Conservation (phyloP, 92 coral and sea anemone genomes). For the Zoanthus gigantus region DNA sequence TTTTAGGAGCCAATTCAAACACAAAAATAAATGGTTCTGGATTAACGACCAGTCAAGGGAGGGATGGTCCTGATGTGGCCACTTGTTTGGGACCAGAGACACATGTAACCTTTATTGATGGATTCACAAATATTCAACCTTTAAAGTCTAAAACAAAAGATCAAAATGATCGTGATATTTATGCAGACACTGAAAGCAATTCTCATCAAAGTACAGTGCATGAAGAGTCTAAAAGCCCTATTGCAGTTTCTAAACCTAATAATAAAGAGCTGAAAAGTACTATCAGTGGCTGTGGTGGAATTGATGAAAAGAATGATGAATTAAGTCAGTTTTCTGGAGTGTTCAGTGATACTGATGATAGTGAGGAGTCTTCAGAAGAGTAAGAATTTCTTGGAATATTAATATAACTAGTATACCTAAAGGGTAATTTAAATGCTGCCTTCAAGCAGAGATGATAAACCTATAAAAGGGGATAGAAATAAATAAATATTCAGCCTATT, state of each 20-base stretch:
- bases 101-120: neutral
- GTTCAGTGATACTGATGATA: constrained; percentile 87
- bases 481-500: no score
- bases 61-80: neutral
- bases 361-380: constrained; percentile 80
- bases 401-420: neutral
- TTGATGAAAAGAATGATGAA: constrained; percentile 46
- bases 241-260: neutral
- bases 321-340: constrained; percentile 85
- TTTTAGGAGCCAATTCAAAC: neutral
- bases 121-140: neutral
- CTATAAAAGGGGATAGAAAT: no score
- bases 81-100: neutral
- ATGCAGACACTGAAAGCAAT: neutral
- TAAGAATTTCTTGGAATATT: constrained; percentile 4
- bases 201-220: neutral
- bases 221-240: neutral
- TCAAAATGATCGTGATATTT: neutral
- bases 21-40: neutral
- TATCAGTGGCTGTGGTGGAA: neutral
- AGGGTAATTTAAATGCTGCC: no score
- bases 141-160: neutral
- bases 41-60: neutral
- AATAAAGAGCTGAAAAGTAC: neutral
- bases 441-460: no score